Percentiles rank a stretch among this genome's conserved stretches.
Conservation (phyloP, 2,797 vertebrate species). For the Gobionotothen gibberifrons region DNA sequence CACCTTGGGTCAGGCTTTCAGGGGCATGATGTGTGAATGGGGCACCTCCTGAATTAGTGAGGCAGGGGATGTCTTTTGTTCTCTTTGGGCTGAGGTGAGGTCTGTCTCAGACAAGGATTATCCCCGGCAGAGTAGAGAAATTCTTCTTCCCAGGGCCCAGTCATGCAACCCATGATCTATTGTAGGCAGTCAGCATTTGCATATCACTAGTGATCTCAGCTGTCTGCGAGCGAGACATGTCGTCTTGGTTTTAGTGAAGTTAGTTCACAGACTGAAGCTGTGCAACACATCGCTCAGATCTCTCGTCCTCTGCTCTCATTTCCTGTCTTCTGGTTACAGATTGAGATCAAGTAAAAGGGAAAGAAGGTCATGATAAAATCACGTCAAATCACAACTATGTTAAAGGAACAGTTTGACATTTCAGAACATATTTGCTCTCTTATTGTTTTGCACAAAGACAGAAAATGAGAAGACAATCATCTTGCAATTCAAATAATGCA, state of each 20-base stretch:
- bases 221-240: conserved; percentile 27
- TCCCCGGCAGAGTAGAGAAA: conserved; percentile 58
- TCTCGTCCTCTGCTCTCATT: conserved; percentile 59
- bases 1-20: conserved; percentile 51
- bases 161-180: conserved; percentile 66
- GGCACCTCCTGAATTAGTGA: conserved; percentile 66
- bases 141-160: conserved; percentile 50
- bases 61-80: conserved; percentile 71
- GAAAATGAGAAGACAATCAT: too few species aligned
- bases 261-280: conserved; percentile 23
- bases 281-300: conserved; percentile 31
- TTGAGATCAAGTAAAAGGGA: conserved; percentile 37
- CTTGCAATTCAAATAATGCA: too few species aligned
- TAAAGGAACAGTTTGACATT: too few species aligned
- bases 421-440: too few species aligned
- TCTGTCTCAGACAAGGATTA: conserved; percentile 76
- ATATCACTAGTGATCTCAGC: conserved; percentile 58
- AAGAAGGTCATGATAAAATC: conserved; percentile 34
- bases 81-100: conserved; percentile 66
- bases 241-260: conserved; percentile 12
- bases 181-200: conserved; percentile 69
- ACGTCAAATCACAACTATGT: conserved; percentile 3
- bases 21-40: conserved; percentile 54
- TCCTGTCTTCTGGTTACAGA: conserved; percentile 58
- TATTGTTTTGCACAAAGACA: too few species aligned